Conservation (phyloP, 1,140 invertebrate species). For the Chlorops oryzae region DNA sequence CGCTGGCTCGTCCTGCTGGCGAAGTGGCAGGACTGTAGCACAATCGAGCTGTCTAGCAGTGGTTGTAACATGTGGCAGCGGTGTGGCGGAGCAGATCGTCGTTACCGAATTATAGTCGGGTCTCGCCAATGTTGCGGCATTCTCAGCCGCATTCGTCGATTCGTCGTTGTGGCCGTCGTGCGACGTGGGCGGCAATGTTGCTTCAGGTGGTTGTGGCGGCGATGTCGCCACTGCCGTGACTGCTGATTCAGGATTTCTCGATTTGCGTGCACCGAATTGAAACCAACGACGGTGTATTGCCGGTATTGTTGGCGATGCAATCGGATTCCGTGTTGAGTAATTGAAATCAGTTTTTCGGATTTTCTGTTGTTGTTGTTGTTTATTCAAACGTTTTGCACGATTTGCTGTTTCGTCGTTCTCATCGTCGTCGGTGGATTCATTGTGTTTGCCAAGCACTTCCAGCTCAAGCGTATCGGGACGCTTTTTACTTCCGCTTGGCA, state of each 20-base stretch:
- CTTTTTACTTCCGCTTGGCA: slow-evolving; percentile 24
- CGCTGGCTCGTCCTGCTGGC: neutral
- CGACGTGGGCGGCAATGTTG: neutral
- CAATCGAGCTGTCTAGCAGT: neutral
- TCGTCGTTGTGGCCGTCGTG: neutral
- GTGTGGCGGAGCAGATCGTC: too few relatives aligned
- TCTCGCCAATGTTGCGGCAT: neutral
- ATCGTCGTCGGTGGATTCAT: slow-evolving; percentile 2
- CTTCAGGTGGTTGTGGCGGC: slow-evolving; percentile 1
- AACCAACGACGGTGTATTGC: slow-evolving; percentile 8
- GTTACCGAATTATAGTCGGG: too few relatives aligned
- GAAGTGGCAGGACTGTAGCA: slow-evolving; percentile 1
- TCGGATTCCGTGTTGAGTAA: neutral
- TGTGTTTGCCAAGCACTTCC: slow-evolving; percentile 23
- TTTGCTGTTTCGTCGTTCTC: neutral
- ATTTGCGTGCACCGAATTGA: slow-evolving; percentile 13
- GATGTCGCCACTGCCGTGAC: slow-evolving; percentile 3
- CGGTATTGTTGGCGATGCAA: slow-evolving; percentile 1
- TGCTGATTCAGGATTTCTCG: slow-evolving; percentile 4
- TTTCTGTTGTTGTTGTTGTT: neutral
- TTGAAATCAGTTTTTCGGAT: neutral
- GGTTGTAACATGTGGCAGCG: too few relatives aligned
- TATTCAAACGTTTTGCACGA: neutral
- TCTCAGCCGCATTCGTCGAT: neutral
- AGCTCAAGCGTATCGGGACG: slow-evolving; percentile 39